Percentiles rank a stretch among this genome's conserved stretches.
Conservation (phyloP, 2,888 invertebrate species). For the Antheraea assamensis region DNA sequence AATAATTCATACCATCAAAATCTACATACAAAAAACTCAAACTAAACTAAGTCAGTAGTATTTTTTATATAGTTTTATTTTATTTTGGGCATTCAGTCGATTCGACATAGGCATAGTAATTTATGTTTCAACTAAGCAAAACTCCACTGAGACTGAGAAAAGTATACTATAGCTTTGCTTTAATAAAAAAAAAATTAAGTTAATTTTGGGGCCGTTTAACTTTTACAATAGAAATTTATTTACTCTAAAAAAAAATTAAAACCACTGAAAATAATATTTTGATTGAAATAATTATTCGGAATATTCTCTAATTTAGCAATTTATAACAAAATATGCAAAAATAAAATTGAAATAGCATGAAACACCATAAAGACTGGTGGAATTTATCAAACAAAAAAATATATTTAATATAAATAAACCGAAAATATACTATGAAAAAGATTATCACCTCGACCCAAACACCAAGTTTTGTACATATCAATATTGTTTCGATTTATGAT, state of each 20-base stretch:
- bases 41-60: not conserved
- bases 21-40: not conserved
- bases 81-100: not conserved
- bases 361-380: not conserved
- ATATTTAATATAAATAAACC: not conserved
- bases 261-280: too few species aligned
- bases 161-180: not conserved
- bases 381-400: not conserved
- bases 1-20: not conserved
- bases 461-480: not conserved
- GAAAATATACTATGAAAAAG: not conserved
- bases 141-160: not conserved
- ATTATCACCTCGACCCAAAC: not conserved
- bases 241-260: too few species aligned
- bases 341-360: not conserved
- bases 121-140: not conserved
- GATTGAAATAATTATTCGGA: too few species aligned
- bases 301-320: too few species aligned
- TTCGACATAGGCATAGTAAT: not conserved
- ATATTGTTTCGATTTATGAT: not conserved
- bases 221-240: too few species aligned
- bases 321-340: not conserved
- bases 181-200: too few species aligned
- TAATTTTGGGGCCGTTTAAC: too few species aligned
- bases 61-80: not conserved